These are phyloP conservation scores for Erpornis zantholeuca DNA, from an alignment of 2,113 vertebrate genomes.

Conservation along the genomic window DNA sequence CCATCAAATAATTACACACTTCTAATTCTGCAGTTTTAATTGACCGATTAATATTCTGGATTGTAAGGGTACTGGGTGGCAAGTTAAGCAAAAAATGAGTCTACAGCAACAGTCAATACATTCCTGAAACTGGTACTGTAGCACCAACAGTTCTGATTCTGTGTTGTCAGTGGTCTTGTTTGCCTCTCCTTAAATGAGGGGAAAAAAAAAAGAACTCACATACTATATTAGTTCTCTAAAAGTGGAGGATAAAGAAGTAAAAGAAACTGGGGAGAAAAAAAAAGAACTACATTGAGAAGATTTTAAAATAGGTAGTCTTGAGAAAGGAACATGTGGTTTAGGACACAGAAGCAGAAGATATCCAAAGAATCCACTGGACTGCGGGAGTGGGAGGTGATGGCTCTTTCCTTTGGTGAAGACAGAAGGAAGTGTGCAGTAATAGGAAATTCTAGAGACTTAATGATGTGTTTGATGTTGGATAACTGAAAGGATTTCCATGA, in stretches of 20 bases:
- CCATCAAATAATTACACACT: neutral
- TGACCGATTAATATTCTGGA: neutral
- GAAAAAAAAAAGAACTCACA: neutral
- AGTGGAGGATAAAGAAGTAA: neutral
- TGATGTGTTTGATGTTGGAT: neutral
- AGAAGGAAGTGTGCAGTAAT: neutral
- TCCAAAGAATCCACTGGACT: neutral
- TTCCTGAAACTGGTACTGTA: neutral
- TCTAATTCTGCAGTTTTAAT: neutral
- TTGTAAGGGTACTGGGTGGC: neutral
- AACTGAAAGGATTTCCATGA: neutral
- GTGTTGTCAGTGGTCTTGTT: neutral
- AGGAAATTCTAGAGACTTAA: neutral
- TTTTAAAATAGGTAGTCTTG: neutral
- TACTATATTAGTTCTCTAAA: neutral
- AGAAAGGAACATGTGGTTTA: neutral
- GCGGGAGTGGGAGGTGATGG: fast-evolving
- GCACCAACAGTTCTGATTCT: neutral
- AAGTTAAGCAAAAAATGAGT: neutral
- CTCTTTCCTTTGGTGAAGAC: neutral
- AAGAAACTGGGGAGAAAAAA: neutral
- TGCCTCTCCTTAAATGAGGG: neutral
- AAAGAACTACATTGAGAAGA: neutral
- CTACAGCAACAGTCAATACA: neutral
- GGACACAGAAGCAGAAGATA: neutral